phyloP scores from a whole-genome alignment of 2,888 invertebrate genomes.

The Tachina lurida region DNA sequence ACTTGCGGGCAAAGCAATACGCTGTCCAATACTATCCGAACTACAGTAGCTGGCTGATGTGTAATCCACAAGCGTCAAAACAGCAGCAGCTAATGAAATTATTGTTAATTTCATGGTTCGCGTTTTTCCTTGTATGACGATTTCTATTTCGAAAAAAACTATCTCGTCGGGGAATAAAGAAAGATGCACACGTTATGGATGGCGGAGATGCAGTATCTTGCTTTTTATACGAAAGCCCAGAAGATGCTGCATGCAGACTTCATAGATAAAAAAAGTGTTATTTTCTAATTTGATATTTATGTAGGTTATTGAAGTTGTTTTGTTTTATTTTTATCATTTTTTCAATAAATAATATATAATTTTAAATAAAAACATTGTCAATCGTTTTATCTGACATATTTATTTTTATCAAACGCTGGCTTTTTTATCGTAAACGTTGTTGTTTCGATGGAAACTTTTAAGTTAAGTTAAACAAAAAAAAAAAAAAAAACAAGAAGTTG shows the following conservation, averaged over 20 bases:
- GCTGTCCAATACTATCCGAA: slow-evolving; percentile 58
- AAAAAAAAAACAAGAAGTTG: no score
- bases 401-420: slow-evolving; percentile 6
- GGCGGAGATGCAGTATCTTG: background rate
- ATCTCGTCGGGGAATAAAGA: background rate
- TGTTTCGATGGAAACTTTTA: no score
- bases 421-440: background rate
- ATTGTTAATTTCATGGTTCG: slow-evolving; percentile 19
- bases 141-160: background rate
- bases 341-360: background rate
- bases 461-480: no score
- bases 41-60: slow-evolving; percentile 58
- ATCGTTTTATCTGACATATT: background rate
- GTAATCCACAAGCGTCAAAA: slow-evolving; percentile 28
- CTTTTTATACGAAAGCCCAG: slow-evolving; percentile 32
- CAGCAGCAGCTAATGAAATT: slow-evolving; percentile 36
- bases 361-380: slow-evolving; percentile 17
- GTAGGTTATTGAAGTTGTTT: slow-evolving; percentile 45
- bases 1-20: slow-evolving; percentile 65
- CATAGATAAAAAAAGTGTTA: slow-evolving; percentile 18
- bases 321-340: slow-evolving; percentile 37
- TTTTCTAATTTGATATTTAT: slow-evolving; percentile 61
- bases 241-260: slow-evolving; percentile 37
- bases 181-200: slow-evolving; percentile 26
- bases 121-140: background rate